Evolutionary conservation across 1,140 invertebrate genomes (phyloP), one percentile per base, ranked within the genome.

Genomic region (Coptotermes formosanus): DNA sequence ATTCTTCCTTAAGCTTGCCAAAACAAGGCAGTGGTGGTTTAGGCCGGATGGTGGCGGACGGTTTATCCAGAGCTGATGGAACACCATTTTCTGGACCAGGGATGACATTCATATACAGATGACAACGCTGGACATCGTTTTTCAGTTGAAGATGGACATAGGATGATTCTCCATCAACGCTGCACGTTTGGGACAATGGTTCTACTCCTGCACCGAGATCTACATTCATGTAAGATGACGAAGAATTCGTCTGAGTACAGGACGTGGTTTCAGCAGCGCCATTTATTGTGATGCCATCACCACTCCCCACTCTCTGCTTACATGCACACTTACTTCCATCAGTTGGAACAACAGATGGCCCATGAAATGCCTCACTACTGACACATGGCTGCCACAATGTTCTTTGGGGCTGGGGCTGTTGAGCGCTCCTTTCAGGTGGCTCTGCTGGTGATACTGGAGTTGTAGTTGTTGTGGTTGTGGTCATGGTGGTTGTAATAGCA

Each of bases 91-190:
- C 90, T 82, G 90, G 89, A 16, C 90, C 90, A 21, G 93, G 92
- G 88, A 90, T 92, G 85, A 95, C 90, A 89, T 95, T 96, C 91
- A 95, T 94, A 89, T 95, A 95, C 11, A 94, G 89, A 88, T 94
- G 92, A 12, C 89, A 89, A 32, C 89, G 86, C 23, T 82, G 75
- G 19, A 86, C 88, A 89, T 92, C 91, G 75, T 87, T 69, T 52
- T 91, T 90, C 43, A 92, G 87, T 87, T 91, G 92, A 30, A 93
- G 89, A 87, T 92, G 91, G 43, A 92, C 92, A 89, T 93, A 93
- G 87, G 91, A 89, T 88, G 89, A 89, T 90, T 92, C 88, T 38
- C 44, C 86, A 69, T 84, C 45, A 12, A 64, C 4, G 85, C 89
- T 90, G 69, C 90, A 89, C 11, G 88, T 90, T 8, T 90, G 89